Conservation (phyloP, 2,797 vertebrate genomes). For the Hoplostethus atlanticus region DNA sequence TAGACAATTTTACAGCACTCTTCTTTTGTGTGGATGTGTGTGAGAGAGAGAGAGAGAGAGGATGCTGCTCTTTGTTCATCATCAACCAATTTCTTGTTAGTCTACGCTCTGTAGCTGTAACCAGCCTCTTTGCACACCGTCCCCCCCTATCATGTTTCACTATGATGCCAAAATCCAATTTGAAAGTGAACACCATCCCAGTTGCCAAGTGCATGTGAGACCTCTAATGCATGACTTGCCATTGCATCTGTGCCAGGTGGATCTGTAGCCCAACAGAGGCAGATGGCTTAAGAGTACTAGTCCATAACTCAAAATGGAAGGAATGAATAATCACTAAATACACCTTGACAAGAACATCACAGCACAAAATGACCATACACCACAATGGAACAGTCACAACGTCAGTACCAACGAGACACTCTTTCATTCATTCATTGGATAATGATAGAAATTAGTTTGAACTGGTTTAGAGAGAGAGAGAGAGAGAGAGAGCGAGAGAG, state of each 20-base stretch:
- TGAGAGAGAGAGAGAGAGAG: neutral
- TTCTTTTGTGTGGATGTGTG: neutral
- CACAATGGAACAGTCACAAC: neutral
- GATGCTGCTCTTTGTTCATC: conserved; percentile 17
- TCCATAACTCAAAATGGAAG: neutral
- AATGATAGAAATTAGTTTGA: too few relatives aligned
- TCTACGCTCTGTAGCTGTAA: conserved; percentile 14
- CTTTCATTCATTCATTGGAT: neutral
- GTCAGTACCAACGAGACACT: neutral
- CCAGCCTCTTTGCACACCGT: conserved; percentile 33
- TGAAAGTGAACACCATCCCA: conserved; percentile 3
- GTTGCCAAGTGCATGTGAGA: neutral
- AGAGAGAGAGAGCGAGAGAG: too few relatives aligned
- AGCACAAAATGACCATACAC: neutral
- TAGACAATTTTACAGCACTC: neutral
- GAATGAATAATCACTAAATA: neutral
- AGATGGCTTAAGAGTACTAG: conserved; percentile 3
- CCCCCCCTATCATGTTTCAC: conserved; percentile 51
- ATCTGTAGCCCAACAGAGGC: neutral
- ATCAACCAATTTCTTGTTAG: neutral
- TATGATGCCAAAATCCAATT: conserved; percentile 42
- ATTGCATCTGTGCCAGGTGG: neutral
- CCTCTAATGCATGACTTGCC: neutral
- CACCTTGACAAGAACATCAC: conserved; percentile 4
- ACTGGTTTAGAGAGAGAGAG: too few relatives aligned